These are phyloP conservation scores for Cyclophora albipunctata DNA, from an alignment of 2,888 invertebrate genomes.

Conservation along the genomic window DNA sequence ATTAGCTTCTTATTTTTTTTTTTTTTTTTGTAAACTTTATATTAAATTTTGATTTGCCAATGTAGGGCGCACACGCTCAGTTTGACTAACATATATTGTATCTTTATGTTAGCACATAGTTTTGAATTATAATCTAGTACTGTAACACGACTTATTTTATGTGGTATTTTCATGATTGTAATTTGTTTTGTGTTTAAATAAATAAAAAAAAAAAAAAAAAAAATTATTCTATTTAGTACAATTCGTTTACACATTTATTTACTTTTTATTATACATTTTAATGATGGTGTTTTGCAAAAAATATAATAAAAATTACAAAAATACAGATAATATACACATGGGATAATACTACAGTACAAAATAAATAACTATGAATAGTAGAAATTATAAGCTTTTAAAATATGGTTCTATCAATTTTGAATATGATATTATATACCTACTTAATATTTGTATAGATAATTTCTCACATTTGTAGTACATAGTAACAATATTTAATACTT, in stretches of 20 bases:
- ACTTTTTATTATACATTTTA: constrained; percentile 19
- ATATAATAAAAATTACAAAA: constrained; percentile 9
- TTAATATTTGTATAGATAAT: background rate
- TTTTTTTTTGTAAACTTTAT: too few relatives aligned
- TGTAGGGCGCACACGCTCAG: too few relatives aligned
- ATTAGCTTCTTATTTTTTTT: too few relatives aligned
- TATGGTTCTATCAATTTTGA: constrained; percentile 1
- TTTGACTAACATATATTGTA: constrained; percentile 3
- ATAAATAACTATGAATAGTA: constrained; percentile 28
- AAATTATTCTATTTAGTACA: constrained; percentile 15
- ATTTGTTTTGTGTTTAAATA: too few relatives aligned
- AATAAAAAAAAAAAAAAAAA: too few relatives aligned
- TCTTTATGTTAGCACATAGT: too few relatives aligned
- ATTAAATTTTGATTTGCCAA: background rate
- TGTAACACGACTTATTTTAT: too few relatives aligned
- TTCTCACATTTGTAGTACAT: background rate
- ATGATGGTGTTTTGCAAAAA: constrained; percentile 21
- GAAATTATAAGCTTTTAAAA: constrained; percentile 27
- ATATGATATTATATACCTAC: background rate
- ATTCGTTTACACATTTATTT: constrained; percentile 19
- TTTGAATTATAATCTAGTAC: too few relatives aligned
- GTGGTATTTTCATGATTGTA: too few relatives aligned
- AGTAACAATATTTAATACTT: background rate
- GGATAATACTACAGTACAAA: constrained; percentile 36
- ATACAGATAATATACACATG: constrained; percentile 13